Evolutionary conservation across 2,113 vertebrate genomes (phyloP), one percentile per base, ranked within the genome.

Genomic region (Emydocephalus ijimae): DNA sequence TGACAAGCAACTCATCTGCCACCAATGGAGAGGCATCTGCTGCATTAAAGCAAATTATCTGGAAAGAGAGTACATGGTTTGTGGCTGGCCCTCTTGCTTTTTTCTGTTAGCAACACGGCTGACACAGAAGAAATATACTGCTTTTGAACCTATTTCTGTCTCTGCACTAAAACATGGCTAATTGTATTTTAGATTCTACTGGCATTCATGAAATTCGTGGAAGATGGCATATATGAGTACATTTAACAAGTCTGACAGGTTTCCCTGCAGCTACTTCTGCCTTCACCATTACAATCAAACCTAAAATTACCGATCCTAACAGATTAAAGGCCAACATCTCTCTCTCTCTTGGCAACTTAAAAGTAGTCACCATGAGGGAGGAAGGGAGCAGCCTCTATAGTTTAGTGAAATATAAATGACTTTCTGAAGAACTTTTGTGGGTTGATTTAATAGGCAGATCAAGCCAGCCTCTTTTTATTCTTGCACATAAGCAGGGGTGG

Each of bases 31-130:
- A 91, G 39, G 81, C 90, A 91, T 91, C 81, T 91, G 74, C 14
- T 91, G 29, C 90, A 91, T 57, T 57, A 56, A 91, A 86, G 90
- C 90, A 91, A 91, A 86, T 91, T 91, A 57, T 55, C 50, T 91
- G 74, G 39, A 86, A 86, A 43, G 23, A 91, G 24, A 91, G n/a
- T 45, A n/a, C 81, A 86, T 24, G 11, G 45, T 59, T 86, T 59
- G 26, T 55, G 69, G 74, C 54, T 43, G 23, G 56, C 14, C 54
- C 74, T 85, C 74, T 45, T 39, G 54, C 29, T 86, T 43, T 57
- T 85, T 85, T 3, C 15, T 39, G 3, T 23, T 81, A 34, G 50
- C 90, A 85, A 85, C 21, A 54, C 26, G 34, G 64, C 50, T 55
- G 64, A 74, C 50, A 90, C 57, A 34, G 90, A 91, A 85, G n/a